Percentiles rank a stretch among this genome's conserved stretches.
Conservation (phyloP, 2,797 vertebrate genomes). For the Pelodytes ibericus region DNA sequence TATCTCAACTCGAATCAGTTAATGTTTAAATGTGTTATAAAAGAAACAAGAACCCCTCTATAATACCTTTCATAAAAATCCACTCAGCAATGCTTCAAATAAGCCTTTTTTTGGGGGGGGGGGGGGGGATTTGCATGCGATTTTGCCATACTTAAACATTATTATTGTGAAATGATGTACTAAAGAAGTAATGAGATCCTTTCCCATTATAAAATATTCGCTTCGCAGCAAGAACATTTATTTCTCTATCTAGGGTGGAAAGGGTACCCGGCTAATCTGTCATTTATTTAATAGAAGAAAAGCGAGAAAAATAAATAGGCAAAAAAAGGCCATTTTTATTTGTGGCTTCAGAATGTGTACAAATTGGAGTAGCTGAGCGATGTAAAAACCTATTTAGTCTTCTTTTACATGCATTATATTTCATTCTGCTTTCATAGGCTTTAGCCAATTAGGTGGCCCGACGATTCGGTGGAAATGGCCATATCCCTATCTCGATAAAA, state of each 20-base stretch:
- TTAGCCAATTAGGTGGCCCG: too few species aligned
- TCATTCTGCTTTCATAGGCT: too few species aligned
- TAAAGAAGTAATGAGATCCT: constrained; percentile 52
- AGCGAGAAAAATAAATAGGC: not conserved
- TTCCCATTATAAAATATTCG: constrained; percentile 4
- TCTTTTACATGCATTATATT: too few species aligned
- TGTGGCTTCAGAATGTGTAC: not conserved
- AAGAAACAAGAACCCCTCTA: constrained; percentile 78
- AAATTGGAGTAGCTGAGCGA: not conserved
- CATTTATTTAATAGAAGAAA: not conserved
- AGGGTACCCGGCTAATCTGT: not conserved
- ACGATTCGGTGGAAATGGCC: too few species aligned
- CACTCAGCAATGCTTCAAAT: constrained; percentile 77
- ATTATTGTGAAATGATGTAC: constrained; percentile 73
- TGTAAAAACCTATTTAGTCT: not conserved
- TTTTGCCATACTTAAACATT: constrained; percentile 75
- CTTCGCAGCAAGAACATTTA: not conserved
- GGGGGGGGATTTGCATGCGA: constrained; percentile 79
- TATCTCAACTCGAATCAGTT: constrained; percentile 83
- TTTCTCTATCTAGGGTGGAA: not conserved
- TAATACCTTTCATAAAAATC: constrained; percentile 83
- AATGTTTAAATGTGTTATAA: constrained; percentile 79
- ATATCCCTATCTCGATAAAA: too few species aligned
- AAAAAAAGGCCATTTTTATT: not conserved
- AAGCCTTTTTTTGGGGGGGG: constrained; percentile 72